These are phyloP conservation scores for Chlorops oryzae DNA, from an alignment of 1,140 invertebrate species.

Conservation along the genomic window DNA sequence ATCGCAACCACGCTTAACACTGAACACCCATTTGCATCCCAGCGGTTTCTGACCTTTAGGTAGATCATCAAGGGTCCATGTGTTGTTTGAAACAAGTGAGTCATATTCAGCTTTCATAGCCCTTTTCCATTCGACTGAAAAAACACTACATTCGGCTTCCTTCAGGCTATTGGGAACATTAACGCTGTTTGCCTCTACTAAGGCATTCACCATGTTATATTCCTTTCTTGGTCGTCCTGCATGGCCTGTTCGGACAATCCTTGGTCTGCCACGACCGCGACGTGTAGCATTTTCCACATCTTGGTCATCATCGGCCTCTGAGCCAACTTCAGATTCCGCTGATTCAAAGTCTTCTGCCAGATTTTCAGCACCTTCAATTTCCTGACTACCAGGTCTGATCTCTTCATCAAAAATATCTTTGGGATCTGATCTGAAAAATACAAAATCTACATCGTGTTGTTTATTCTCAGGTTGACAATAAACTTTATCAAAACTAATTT, in stretches of 20 bases:
- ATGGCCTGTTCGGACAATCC: neutral
- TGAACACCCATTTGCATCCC: slow-evolving; percentile 43
- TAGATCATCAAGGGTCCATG: slow-evolving; percentile 26
- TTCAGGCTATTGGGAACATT: neutral
- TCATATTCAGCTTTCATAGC: slow-evolving; percentile 15
- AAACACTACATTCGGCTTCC: neutral
- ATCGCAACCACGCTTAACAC: slow-evolving; percentile 31
- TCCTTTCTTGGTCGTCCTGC: slow-evolving; percentile 1
- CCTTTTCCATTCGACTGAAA: slow-evolving; percentile 1
- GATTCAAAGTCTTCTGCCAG: no score
- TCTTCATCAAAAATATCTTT: no score
- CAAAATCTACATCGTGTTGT: no score
- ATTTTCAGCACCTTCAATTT: no score
- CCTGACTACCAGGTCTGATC: no score
- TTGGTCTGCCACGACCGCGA: neutral
- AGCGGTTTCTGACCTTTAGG: slow-evolving; percentile 29
- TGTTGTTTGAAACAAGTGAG: slow-evolving; percentile 7
- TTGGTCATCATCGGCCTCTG: no score
- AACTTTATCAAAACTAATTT: no score
- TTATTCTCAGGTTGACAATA: no score
- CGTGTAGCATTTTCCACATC: no score
- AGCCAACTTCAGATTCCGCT: no score
- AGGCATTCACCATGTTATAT: neutral
- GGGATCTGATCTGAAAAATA: no score
- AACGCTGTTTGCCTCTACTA: neutral